Base-by-base conservation (phyloP, 2,113 vertebrate genomes). In the Callopanchax toddi region DNA sequence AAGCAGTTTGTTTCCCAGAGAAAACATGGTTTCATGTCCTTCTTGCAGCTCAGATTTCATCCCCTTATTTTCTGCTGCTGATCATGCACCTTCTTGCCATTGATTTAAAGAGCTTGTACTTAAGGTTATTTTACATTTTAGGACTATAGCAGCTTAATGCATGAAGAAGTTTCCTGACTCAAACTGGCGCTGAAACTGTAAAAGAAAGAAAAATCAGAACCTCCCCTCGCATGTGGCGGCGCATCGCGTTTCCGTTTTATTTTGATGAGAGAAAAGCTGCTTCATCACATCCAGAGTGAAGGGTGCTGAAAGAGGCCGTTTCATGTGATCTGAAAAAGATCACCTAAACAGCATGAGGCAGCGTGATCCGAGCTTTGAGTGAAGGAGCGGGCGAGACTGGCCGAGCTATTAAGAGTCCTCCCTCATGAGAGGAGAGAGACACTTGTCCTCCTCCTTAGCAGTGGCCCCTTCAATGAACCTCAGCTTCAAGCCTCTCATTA, bases 401-500 rank as follows among this genome's bases (percentile, higher is more conserved):
- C 39, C 46, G 20, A 70, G 60, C 77, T 64, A 72, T 83, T 83
- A 83, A 43, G 36, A 59, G 58, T 66, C 64, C 55, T 74, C 60
- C 68, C 62, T 68, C 70, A 60, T 67, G 67, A 68, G 40, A 62
- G 45, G 65, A 74, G 67, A 71, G 51, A 52, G 43, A 55, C 51
- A 62, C 60, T 73, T 67, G 60, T 51, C 64, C 37, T 65, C 43
- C 50, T 60, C 54, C 76, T 71, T 61, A 64, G 68, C 78, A 48
- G 56, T 16, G 11, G 70, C 56, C 55, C 50, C 58, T 79, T 85
- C 77, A 74, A 84, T 83, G 82, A 87, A 78, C 75, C 66, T 75
- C 75, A 78, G 56, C 63, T 70, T 70, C 70, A 61, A 71, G 66
- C 60, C 58, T 80, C 54, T 56, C 61, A 86, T 83, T 86, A 88